A percentile compares a stretch with the other conserved stretches of the same genome.
phyloP scores from a whole-genome alignment of 1,140 invertebrate species.

The Zelostemma sp. region DNA sequence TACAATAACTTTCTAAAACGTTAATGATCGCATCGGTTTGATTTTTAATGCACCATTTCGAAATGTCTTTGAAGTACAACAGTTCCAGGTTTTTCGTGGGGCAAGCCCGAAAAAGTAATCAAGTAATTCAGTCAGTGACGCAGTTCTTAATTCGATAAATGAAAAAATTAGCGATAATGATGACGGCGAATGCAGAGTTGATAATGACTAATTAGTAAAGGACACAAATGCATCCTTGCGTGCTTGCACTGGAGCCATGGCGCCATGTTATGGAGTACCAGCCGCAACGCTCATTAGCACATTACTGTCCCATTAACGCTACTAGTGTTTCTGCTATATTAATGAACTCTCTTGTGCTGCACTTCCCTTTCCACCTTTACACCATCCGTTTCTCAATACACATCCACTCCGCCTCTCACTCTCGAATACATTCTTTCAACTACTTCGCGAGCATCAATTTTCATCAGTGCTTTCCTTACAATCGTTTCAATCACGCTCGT shows the following conservation, averaged over 20 bases:
- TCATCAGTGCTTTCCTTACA: not conserved
- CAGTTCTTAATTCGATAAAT: not conserved
- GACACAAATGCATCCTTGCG: conserved; percentile 32
- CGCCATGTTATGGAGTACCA: conserved; percentile 29
- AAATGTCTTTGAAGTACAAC: no score
- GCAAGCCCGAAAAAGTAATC: not conserved
- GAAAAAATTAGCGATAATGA: conserved; percentile 17
- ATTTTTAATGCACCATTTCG: no score
- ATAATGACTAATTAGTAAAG: conserved; percentile 28
- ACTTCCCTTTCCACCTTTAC: conserved; percentile 25
- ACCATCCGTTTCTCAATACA: conserved; percentile 12
- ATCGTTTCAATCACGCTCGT: no score
- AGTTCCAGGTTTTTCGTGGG: no score
- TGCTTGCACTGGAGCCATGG: conserved; percentile 33
- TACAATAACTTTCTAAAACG: no score
- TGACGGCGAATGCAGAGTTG: conserved; percentile 22
- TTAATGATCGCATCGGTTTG: no score
- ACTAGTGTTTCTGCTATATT: conserved; percentile 37
- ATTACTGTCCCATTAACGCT: conserved; percentile 38
- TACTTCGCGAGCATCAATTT: not conserved
- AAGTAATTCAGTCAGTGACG: conserved; percentile 16
- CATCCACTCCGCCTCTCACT: conserved; percentile 14
- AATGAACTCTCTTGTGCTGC: conserved; percentile 27
- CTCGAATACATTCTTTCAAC: conserved; percentile 1
- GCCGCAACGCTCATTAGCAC: conserved; percentile 44